These are phyloP conservation scores for Bubo scandiacus DNA, from an alignment of 2,113 vertebrate species.

Conservation along the genomic window DNA sequence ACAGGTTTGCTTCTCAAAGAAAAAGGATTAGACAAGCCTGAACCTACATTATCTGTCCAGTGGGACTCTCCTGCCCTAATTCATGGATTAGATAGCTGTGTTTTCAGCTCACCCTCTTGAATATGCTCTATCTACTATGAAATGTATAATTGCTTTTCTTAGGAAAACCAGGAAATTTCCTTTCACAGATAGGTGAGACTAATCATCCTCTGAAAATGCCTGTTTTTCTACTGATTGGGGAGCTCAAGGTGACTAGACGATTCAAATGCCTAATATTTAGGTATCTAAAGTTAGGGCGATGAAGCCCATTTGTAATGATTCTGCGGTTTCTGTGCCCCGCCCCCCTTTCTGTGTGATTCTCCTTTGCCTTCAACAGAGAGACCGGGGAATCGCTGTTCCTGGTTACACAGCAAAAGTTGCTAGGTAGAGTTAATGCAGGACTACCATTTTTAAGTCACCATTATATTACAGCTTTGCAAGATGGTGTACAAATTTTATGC, in stretches of 20 bases:
- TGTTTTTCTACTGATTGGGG: not conserved
- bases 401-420: not conserved
- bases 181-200: not conserved
- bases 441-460: not conserved
- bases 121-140: not conserved
- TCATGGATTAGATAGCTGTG: not conserved
- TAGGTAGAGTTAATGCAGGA: not conserved
- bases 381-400: not conserved
- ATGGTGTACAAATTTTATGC: not conserved
- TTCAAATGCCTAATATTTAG: not conserved
- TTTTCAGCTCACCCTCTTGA: not conserved
- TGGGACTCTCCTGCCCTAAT: not conserved
- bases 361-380: not conserved
- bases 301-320: not conserved
- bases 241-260: not conserved
- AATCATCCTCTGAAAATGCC: not conserved
- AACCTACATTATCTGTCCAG: not conserved
- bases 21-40: not conserved
- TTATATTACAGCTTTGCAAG: not conserved
- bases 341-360: accelerated
- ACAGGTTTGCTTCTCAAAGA: not conserved
- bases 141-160: not conserved
- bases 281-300: not conserved
- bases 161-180: not conserved
- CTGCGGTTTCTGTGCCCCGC: not conserved